Conservation (phyloP, 2,888 invertebrate species). For the Hydriomena furcata region DNA sequence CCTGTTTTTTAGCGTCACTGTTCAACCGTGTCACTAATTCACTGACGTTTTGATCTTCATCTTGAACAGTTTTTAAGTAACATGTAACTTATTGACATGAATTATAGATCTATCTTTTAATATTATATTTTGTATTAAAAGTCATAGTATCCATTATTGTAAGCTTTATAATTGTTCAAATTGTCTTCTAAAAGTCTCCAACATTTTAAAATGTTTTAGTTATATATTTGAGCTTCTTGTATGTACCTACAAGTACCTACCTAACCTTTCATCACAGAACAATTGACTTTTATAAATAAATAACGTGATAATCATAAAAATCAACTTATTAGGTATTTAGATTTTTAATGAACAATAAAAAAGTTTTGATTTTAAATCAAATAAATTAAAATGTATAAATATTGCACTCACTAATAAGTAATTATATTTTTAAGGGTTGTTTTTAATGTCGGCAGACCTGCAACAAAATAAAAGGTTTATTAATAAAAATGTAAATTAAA, state of each 20-base stretch:
- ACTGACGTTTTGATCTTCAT: background rate
- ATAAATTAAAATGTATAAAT: conserved; percentile 13
- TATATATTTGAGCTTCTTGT: conserved; percentile 17
- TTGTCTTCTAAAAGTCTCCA: background rate
- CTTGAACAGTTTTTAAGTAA: background rate
- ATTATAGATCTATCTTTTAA: background rate
- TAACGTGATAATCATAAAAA: no score
- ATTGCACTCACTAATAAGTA: conserved; percentile 18
- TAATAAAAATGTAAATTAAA: no score
- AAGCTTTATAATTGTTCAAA: conserved; percentile 4
- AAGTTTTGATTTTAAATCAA: conserved; percentile 32
- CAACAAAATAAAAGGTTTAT: conserved; percentile 32
- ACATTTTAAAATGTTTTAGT: no score
- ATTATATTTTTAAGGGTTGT: background rate
- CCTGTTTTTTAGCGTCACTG: no score
- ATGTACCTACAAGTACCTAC: no score
- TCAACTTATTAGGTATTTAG: no score
- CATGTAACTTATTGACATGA: background rate
- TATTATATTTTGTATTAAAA: background rate
- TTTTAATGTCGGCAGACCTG: conserved; percentile 14
- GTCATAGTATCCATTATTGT: conserved; percentile 15
- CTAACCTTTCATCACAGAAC: conserved; percentile 30
- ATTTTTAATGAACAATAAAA: no score
- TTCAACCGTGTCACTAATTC: no score
- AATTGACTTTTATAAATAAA: conserved; percentile 16